Evolutionary conservation across 1,140 invertebrate species (phyloP), one percentile per base, ranked within the genome.

Genomic region (Pissodes strobi): DNA sequence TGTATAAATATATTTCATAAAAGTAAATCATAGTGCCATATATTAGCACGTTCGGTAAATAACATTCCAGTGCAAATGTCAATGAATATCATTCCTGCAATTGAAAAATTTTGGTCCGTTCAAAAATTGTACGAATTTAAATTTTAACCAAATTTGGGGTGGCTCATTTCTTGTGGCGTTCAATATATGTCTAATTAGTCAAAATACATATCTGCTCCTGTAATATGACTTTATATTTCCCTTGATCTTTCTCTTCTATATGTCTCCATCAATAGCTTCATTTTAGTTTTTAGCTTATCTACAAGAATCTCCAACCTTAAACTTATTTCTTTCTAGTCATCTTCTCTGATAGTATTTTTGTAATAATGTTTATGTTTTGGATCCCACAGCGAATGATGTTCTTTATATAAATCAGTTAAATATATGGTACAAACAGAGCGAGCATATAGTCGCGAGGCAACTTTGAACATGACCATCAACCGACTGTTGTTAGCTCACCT

Each of bases 341-440:
- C 0, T 56, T 56, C 38, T 56, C 34, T 22, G 34, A 41, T 0
- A 12, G 53, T 41, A 15, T 41, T n/a, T 39, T 56, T 56, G 22
- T 56, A 17, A 39, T 56, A 41, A 39, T 38, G 18, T 41, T 56
- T 39, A 21, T 41, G 17, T 23, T 56, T 43, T 38, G 53, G 21
- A 56, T 43, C 10, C 53, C 53, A 56, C 18, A 56, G 37, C 4
- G 18, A 56, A 38, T 38, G 18, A 2, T 41, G 37, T 27, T 58
- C 5, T 58, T 58, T 46, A 1, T 45, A 46, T 58, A 58, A 58
- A 25, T 58, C 56, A 46, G 46, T 58, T 23, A 45, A 34, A 21
- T n/a, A n/a, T 25, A 30, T 52, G 30, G 30, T 34, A 34, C 30
- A 34, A 34, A 34, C 30, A 34, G n/a, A 34, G 30, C 30, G 30